Percentiles rank a stretch among this genome's conserved stretches.
Conservation (phyloP, 1,140 invertebrate species). For the Heliconius melpomene region DNA sequence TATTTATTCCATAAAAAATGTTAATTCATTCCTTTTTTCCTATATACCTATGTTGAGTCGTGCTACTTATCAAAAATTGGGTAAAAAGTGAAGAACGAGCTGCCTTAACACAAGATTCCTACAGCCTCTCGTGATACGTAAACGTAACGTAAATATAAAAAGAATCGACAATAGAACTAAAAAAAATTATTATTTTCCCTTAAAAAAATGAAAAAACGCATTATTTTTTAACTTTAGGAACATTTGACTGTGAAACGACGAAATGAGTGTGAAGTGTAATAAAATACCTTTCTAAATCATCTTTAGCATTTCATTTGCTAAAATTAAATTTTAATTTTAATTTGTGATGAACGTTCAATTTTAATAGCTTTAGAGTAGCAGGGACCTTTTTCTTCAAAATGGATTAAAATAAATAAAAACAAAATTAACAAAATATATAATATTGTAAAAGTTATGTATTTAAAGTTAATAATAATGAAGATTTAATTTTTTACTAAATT, state of each 20-base stretch:
- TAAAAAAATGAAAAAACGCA: background rate
- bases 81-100: too few relatives aligned
- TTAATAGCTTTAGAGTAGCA: background rate
- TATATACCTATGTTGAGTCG: too few relatives aligned
- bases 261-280: conserved; percentile 37
- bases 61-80: too few relatives aligned
- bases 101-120: too few relatives aligned
- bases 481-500: background rate
- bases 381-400: background rate
- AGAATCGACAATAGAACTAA: too few relatives aligned
- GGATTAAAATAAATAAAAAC: background rate
- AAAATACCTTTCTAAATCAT: conserved; percentile 41
- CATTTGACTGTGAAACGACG: conserved; percentile 29
- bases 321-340: conserved; percentile 38
- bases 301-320: conserved; percentile 41
- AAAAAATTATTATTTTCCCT: too few relatives aligned
- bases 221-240: conserved; percentile 29
- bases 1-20: too few relatives aligned
- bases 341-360: conserved; percentile 32
- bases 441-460: background rate
- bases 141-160: too few relatives aligned
- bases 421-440: background rate
- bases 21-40: too few relatives aligned
- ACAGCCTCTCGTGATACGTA: too few relatives aligned
- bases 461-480: background rate